phyloP scores from a whole-genome alignment of 2,888 invertebrate genomes.

The Polymixis flavicincta region DNA sequence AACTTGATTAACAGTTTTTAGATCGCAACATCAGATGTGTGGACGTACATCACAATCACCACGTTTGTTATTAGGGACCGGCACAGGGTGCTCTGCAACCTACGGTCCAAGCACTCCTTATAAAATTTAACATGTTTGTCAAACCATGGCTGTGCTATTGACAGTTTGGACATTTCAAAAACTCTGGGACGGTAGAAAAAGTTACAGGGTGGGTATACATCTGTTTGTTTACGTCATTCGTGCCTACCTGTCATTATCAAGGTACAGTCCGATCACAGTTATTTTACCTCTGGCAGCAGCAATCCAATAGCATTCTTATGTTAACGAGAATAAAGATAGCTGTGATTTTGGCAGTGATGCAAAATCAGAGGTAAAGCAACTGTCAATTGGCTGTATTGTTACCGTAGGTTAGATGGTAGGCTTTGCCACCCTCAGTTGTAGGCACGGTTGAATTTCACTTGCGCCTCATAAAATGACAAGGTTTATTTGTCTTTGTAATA shows the following conservation, averaged over 20 bases:
- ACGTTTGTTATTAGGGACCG: background rate
- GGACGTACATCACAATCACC: background rate
- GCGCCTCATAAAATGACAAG: background rate
- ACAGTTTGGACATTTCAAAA: background rate
- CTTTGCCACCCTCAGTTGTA: background rate
- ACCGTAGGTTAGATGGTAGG: background rate
- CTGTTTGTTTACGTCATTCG: constrained; percentile 24
- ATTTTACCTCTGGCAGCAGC: no score
- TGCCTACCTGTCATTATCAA: background rate
- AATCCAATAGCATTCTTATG: no score
- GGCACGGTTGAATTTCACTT: background rate
- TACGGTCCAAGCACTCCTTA: background rate
- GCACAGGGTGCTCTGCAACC: background rate
- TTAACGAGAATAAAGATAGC: no score
- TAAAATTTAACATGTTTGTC: background rate
- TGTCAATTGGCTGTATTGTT: background rate
- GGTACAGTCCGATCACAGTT: no score
- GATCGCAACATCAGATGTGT: background rate
- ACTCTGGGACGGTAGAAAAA: background rate
- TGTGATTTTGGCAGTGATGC: no score
- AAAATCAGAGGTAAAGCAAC: no score
- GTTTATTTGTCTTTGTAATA: background rate
- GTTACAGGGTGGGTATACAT: background rate
- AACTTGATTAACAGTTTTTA: background rate
- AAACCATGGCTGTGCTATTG: background rate